Base-by-base conservation (phyloP, 2,888 invertebrate genomes). In the Melipona bicolor region DNA sequence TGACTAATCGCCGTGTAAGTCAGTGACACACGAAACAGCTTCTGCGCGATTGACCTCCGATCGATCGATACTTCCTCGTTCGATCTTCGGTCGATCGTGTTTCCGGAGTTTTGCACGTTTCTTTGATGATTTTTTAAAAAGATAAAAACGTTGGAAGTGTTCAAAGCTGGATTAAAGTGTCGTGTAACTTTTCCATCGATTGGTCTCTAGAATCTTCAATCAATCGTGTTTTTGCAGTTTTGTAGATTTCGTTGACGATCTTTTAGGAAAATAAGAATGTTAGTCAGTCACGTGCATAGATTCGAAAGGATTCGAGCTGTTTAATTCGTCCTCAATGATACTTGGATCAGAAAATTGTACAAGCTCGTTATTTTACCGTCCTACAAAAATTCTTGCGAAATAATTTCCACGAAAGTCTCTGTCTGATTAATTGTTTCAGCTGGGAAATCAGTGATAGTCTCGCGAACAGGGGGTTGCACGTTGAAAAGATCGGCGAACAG, bases 1-100 rank as follows among this genome's bases (percentile, higher is more conserved):
- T 89, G 90, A 91, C 90, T 92, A 92, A 93, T 91, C 90, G 89
- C 87, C 36, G 64, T 87, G 79, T 83, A 88, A 91, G 90, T 91
- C 91, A 91, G 85, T 92, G 91, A 90, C 91, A 91, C 90, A 91
- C 87, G 88, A 86, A 90, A 88, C 89, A 81, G 64, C 79, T 79
- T 9, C 80, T 78, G 83, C 86, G 87, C 32, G 32, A 32, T 32
- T 32, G 32, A 32, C 3, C 32, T 32, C 32, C 3, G 32, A 32
- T 32, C 32, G 32, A 32, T 32, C 32, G 32, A 32, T 32, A 62
- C 32, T 32, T 62, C 21, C 62, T 59, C 24, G 59, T 24, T 32
- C 32, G 3, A 32, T 32, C 32, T 3, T 32, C 32, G 3, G 32
- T 32, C 3, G 3, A 32, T 32, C 3, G 32, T 32, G 32, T 32